phyloP scores from a whole-genome alignment of 2,113 vertebrate genomes.

The Campylomormyrus numenius region DNA sequence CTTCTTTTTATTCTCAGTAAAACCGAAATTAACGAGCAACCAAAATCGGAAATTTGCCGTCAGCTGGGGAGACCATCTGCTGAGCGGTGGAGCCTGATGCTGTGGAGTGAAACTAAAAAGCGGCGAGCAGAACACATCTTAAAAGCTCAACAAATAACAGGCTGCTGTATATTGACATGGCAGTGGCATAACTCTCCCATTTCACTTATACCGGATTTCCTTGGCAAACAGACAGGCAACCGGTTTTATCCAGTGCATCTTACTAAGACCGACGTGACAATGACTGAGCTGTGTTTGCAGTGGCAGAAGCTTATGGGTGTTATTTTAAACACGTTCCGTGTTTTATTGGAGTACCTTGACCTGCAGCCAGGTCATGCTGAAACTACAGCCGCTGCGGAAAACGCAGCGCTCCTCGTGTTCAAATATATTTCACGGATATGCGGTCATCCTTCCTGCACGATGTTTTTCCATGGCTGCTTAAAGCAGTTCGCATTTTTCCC shows the following conservation, averaged over 20 bases:
- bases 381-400: neutral
- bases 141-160: constrained; percentile 26
- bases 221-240: constrained; percentile 17
- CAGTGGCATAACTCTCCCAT: neutral
- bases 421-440: neutral
- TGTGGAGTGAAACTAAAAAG: constrained; percentile 10
- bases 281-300: neutral
- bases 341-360: constrained; percentile 16
- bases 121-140: neutral
- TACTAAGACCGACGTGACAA: neutral
- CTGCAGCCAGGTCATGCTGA: neutral
- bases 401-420: neutral
- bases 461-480: neutral
- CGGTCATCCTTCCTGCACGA: too few species aligned
- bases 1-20: neutral
- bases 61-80: neutral
- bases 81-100: neutral
- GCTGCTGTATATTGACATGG: neutral
- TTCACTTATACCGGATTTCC: neutral
- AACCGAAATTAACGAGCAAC: neutral
- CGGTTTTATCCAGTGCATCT: neutral
- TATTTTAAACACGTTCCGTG: constrained; percentile 5
- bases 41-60: neutral
- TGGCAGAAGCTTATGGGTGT: neutral
- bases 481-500: neutral